phyloP scores from a whole-genome alignment of 2,888 invertebrate genomes.

The Empis livida region DNA sequence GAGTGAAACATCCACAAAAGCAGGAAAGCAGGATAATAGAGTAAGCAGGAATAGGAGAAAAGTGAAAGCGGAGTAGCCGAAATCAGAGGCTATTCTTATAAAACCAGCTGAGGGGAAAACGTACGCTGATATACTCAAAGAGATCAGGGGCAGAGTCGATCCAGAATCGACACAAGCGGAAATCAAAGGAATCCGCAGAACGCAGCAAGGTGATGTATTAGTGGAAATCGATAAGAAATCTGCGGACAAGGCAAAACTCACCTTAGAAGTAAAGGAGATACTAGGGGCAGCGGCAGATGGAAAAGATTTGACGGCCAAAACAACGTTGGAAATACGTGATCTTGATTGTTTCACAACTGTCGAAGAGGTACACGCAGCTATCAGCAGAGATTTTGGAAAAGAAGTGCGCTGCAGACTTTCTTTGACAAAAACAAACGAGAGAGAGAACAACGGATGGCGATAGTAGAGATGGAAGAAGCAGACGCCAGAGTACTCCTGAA shows the following conservation, averaged over 20 bases:
- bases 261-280: not conserved
- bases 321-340: constrained; percentile 1
- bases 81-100: too few relatives aligned
- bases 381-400: not conserved
- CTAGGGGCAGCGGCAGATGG: not conserved
- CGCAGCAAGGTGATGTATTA: not conserved
- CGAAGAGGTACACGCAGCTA: constrained; percentile 2
- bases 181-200: not conserved
- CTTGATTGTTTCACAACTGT: too few relatives aligned
- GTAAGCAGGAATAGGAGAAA: too few relatives aligned
- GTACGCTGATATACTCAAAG: too few relatives aligned
- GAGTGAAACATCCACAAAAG: too few relatives aligned
- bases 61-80: too few relatives aligned
- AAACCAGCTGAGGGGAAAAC: too few relatives aligned
- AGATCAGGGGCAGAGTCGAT: not conserved
- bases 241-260: not conserved
- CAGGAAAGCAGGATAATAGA: too few relatives aligned
- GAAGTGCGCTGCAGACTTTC: not conserved
- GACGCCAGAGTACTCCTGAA: too few relatives aligned
- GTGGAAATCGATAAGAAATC: not conserved
- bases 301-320: not conserved
- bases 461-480: not conserved
- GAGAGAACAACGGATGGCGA: not conserved
- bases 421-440: constrained; percentile 1
- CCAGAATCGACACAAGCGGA: not conserved